Evolutionary conservation across 2,113 vertebrate species (phyloP).

Genomic region (Ariopsis seemanni): DNA sequence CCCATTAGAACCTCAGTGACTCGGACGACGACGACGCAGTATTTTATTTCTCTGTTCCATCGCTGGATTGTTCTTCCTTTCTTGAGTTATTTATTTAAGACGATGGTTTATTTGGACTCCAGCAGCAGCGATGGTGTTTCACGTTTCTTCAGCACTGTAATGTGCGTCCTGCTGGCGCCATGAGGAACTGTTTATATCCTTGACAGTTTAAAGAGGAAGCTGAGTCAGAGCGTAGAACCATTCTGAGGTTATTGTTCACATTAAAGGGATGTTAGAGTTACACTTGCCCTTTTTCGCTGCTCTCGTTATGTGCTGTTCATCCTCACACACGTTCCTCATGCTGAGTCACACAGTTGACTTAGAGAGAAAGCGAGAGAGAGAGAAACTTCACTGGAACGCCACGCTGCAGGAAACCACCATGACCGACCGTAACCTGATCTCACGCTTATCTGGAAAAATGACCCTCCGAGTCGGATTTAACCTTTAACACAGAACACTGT

Average conservation of each 20-base stretch:
- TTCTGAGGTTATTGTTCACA: conserved; percentile 15
- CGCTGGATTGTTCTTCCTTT: background rate
- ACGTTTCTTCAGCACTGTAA: conserved; percentile 6
- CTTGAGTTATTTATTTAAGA: conserved; percentile 15
- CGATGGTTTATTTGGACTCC: background rate
- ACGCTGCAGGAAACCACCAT: background rate
- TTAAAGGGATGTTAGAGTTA: background rate
- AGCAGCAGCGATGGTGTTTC: background rate
- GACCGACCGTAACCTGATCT: background rate
- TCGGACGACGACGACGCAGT: background rate
- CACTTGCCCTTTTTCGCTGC: background rate
- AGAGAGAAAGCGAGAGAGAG: conserved; percentile 7
- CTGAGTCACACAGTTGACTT: background rate
- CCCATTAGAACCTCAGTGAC: background rate
- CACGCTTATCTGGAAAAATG: background rate
- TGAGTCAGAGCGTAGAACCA: conserved; percentile 51
- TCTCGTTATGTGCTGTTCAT: background rate
- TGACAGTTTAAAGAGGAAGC: conserved; percentile 60
- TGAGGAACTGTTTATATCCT: conserved; percentile 66
- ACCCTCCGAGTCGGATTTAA: background rate
- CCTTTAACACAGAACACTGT: background rate
- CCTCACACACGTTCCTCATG: background rate
- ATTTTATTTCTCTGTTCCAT: background rate
- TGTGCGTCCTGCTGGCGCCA: conserved; percentile 43
- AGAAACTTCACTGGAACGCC: background rate